phyloP scores from a whole-genome alignment of 2,113 vertebrate genomes.

The Choloepus hoffmanni region DNA sequence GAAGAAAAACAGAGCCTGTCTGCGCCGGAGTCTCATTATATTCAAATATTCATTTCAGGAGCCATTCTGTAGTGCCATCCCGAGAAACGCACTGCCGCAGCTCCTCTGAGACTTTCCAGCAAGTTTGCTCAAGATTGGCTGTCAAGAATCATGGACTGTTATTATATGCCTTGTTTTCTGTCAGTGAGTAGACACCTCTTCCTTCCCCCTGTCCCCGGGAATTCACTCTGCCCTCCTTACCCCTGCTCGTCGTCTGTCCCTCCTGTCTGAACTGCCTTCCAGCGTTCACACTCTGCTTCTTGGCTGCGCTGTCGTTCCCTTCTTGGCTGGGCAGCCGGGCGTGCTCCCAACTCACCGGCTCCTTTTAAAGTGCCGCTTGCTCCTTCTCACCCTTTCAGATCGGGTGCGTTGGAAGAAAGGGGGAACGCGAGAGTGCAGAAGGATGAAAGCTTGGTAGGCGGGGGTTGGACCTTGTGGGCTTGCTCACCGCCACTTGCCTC shows the following conservation, averaged over 20 bases:
- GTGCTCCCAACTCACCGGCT: rapidly evolving
- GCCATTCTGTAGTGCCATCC: conserved; percentile 83
- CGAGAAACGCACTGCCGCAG: conserved; percentile 86
- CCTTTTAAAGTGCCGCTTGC: background rate
- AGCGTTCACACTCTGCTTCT: conserved; percentile 36
- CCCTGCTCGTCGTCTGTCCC: conserved; percentile 59
- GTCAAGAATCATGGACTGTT: conserved; percentile 99
- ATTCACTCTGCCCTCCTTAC: conserved; percentile 53
- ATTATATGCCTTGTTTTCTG: conserved; percentile 98
- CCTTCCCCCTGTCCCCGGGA: conserved; percentile 61
- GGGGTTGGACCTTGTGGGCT: background rate
- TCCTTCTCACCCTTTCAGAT: background rate
- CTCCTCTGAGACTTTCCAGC: conserved; percentile 92
- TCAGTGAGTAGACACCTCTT: conserved; percentile 94
- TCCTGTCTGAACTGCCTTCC: conserved; percentile 51
- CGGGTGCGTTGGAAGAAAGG: conserved; percentile 6
- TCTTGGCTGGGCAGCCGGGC: background rate
- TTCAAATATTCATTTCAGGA: conserved; percentile 86
- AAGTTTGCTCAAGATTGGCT: conserved; percentile 91
- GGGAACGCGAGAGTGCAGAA: background rate
- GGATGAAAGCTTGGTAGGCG: background rate
- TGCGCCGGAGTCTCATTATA: conserved; percentile 83
- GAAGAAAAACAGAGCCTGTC: conserved; percentile 85
- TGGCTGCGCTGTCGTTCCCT: conserved; percentile 26
- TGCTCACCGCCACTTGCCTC: background rate